phyloP scores from a whole-genome alignment of 2,113 vertebrate species.

The Trichomycterus rosablanca region DNA sequence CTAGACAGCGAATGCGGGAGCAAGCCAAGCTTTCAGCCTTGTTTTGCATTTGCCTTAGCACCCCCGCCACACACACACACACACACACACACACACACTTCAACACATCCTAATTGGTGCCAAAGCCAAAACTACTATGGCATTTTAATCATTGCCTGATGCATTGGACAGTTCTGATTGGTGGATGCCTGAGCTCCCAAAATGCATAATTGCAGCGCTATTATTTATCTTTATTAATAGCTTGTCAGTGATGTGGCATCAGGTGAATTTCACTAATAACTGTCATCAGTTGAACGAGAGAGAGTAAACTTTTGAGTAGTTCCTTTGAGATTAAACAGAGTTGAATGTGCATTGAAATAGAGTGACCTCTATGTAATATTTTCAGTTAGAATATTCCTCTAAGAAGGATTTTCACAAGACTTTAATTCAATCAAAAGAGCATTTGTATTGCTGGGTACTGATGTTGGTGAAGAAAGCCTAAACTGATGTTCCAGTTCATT shows the following conservation, averaged over 20 bases:
- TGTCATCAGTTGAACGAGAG: slow-evolving; percentile 32
- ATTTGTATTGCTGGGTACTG: no score
- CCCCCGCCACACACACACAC: slow-evolving; percentile 27
- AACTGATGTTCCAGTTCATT: no score
- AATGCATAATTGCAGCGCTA: slow-evolving; percentile 63
- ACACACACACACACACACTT: slow-evolving; percentile 34
- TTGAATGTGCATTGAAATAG: no score
- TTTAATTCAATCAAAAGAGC: no score
- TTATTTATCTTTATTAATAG: slow-evolving; percentile 76
- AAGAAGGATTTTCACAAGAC: no score
- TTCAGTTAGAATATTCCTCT: no score
- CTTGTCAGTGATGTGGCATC: slow-evolving; percentile 64
- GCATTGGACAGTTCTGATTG: slow-evolving; percentile 47
- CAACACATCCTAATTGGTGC: slow-evolving; percentile 53
- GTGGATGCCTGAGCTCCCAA: slow-evolving; percentile 57
- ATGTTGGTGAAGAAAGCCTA: no score
- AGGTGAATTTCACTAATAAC: slow-evolving; percentile 62
- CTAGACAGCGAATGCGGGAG: slow-evolving; percentile 41
- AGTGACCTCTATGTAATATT: no score
- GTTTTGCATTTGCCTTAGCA: slow-evolving; percentile 13
- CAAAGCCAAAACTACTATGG: slow-evolving; percentile 41
- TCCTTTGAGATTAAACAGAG: no score
- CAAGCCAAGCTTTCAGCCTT: slow-evolving; percentile 52
- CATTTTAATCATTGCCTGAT: slow-evolving; percentile 33
- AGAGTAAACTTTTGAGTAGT: slow-evolving; percentile 28